These are phyloP conservation scores for Gallinago paraguaiae DNA, from an alignment of 2,113 vertebrate genomes.

Conservation along the genomic window DNA sequence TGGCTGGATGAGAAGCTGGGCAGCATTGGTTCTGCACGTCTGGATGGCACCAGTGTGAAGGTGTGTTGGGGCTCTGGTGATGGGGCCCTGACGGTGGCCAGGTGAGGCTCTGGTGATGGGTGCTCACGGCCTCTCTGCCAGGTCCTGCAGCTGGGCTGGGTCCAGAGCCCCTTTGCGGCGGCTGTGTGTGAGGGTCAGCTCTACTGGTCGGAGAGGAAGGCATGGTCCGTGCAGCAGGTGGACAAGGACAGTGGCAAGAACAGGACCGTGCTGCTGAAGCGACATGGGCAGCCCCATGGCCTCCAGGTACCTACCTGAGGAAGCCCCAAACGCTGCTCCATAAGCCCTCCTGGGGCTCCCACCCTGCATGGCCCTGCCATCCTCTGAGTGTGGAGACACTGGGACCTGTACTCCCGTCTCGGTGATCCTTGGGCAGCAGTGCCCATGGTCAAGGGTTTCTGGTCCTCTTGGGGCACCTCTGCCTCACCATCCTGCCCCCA, in stretches of 20 bases:
- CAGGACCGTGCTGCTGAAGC: slow-evolving; percentile 82
- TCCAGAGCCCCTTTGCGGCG: slow-evolving; percentile 83
- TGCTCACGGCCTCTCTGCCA: not conserved
- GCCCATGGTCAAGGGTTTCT: not conserved
- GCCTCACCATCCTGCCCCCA: accelerated
- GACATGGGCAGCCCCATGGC: slow-evolving; percentile 83
- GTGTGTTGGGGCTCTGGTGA: slow-evolving; percentile 52
- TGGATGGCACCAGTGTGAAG: slow-evolving; percentile 82
- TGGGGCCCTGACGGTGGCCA: accelerated
- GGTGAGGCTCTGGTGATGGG: not conserved
- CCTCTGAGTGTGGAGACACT: accelerated
- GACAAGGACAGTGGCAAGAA: slow-evolving; percentile 86
- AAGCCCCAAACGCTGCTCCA: not conserved
- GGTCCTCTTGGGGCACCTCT: not conserved
- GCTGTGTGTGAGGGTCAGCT: slow-evolving; percentile 84
- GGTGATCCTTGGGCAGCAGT: not conserved
- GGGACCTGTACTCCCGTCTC: not conserved
- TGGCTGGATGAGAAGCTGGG: slow-evolving; percentile 90
- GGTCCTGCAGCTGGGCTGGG: slow-evolving; percentile 83
- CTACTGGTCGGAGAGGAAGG: slow-evolving; percentile 89
- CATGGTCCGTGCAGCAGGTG: slow-evolving; percentile 80
- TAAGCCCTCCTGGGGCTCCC: not conserved
- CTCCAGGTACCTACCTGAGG: slow-evolving; percentile 78
- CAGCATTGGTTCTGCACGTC: slow-evolving; percentile 81
- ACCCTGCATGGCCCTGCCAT: accelerated